Percentiles rank a stretch among this genome's conserved stretches.
Conservation (phyloP, 2,113 vertebrate species). For the Vicugna pacos region DNA sequence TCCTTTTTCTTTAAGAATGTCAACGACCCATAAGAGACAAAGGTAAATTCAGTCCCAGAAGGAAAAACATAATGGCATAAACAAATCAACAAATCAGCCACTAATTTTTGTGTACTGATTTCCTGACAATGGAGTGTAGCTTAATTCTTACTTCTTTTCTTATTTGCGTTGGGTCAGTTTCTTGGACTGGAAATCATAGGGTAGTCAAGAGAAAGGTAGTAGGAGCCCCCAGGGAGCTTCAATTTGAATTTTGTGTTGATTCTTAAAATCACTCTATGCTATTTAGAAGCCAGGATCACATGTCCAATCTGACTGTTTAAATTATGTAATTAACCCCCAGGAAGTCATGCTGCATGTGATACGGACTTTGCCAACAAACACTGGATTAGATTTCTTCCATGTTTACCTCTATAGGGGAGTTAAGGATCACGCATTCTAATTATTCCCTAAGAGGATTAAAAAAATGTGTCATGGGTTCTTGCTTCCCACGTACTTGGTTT, state of each 20-base stretch:
- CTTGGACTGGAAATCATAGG: neutral
- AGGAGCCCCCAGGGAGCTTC: neutral
- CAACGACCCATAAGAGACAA: conserved; percentile 22
- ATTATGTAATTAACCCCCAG: neutral
- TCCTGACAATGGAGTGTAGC: neutral
- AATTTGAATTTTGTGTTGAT: conserved; percentile 29
- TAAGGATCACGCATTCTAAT: neutral
- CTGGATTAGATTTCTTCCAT: neutral
- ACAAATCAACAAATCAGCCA: neutral
- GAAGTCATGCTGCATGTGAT: neutral
- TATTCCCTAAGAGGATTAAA: conserved; percentile 14
- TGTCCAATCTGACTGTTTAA: conserved; percentile 39
- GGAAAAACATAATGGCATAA: conserved; percentile 48
- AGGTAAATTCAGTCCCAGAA: conserved; percentile 66
- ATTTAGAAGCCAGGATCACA: conserved; percentile 5
- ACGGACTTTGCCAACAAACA: neutral
- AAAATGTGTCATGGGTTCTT: neutral
- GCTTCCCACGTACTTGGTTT: neutral
- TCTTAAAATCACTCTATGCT: conserved; percentile 32
- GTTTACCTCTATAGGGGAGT: neutral
- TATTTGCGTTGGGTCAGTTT: neutral
- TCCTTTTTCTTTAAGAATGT: conserved; percentile 52
- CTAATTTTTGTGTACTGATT: neutral
- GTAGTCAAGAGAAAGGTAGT: neutral
- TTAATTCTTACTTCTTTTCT: neutral